Evolutionary conservation across 1,140 invertebrate genomes (phyloP).

Genomic region (Drosophila micromelanica): DNA sequence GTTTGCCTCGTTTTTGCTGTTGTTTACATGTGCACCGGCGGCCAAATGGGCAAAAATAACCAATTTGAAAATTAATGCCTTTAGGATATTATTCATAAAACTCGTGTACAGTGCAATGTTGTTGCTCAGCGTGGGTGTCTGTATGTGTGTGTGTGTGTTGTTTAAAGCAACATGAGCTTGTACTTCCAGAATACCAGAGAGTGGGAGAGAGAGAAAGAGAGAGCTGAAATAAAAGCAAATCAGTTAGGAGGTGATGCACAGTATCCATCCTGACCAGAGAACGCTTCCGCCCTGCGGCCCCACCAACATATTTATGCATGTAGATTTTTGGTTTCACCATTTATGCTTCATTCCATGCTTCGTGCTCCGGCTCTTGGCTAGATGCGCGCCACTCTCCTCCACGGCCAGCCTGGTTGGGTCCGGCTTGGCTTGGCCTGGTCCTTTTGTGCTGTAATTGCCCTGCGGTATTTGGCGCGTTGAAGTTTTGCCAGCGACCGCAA

Average conservation of each 20-base stretch:
- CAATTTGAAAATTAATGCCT: conserved; percentile 82
- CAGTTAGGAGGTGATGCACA: conserved; percentile 50
- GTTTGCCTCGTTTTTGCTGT: conserved; percentile 48
- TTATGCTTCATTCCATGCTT: background rate
- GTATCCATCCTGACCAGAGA: conserved; percentile 21
- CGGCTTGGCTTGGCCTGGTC: conserved; percentile 2
- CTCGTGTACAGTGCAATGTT: conserved; percentile 45
- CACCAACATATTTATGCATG: conserved; percentile 62
- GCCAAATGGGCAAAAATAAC: conserved; percentile 78
- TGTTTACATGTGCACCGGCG: conserved; percentile 75
- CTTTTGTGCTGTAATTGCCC: conserved; percentile 70
- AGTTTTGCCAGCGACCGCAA: conserved; percentile 69
- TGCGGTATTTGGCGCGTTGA: conserved; percentile 69
- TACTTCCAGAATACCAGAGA: conserved; percentile 6
- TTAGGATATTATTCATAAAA: conserved; percentile 82
- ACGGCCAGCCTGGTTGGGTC: background rate
- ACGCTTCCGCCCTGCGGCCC: conserved; percentile 9
- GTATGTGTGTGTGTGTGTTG: conserved; percentile 10
- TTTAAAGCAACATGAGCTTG: conserved; percentile 12
- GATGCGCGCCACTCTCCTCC: background rate
- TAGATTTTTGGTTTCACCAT: conserved; percentile 54
- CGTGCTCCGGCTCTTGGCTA: background rate
- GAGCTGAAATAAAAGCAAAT: conserved; percentile 43
- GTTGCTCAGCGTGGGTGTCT: conserved; percentile 1
- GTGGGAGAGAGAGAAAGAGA: conserved; percentile 25